These are phyloP conservation scores for Ispidina picta DNA, from an alignment of 2,797 vertebrate genomes.

Conservation along the genomic window DNA sequence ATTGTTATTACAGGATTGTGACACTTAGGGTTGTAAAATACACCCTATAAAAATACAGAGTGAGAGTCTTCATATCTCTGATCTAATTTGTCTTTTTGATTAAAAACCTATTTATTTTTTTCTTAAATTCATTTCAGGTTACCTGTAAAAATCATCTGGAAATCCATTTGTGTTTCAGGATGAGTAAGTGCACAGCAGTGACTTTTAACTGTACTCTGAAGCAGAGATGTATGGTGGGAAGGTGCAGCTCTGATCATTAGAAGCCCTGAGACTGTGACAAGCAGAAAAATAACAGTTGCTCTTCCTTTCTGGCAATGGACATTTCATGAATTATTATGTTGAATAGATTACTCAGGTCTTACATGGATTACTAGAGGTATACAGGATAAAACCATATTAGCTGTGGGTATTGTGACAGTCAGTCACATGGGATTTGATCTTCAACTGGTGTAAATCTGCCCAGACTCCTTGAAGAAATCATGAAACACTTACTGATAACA, in stretches of 20 bases:
- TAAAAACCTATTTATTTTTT: background rate
- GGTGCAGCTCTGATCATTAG: background rate
- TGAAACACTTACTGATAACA: background rate
- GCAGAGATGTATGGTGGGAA: fast-evolving
- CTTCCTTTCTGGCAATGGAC: background rate
- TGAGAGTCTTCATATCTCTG: background rate
- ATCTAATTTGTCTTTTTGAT: background rate
- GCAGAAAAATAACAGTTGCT: background rate
- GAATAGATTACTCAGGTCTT: background rate
- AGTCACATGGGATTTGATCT: constrained; percentile 18
- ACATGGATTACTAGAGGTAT: background rate
- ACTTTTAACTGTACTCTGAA: background rate
- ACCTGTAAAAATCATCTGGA: background rate
- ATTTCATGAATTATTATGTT: background rate
- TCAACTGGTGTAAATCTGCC: background rate
- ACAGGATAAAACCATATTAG: constrained; percentile 3
- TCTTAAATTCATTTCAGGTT: background rate
- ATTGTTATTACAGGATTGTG: background rate
- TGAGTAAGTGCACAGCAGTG: background rate
- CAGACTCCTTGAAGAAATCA: background rate
- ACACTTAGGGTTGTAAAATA: background rate
- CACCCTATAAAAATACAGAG: background rate
- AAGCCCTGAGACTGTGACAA: background rate
- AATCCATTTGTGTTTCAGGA: background rate
- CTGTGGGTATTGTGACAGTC: constrained; percentile 3